Percentiles rank a stretch among this genome's conserved stretches.
phyloP scores from a whole-genome alignment of 2,797 vertebrate species.

The Bradypodion pumilum region DNA sequence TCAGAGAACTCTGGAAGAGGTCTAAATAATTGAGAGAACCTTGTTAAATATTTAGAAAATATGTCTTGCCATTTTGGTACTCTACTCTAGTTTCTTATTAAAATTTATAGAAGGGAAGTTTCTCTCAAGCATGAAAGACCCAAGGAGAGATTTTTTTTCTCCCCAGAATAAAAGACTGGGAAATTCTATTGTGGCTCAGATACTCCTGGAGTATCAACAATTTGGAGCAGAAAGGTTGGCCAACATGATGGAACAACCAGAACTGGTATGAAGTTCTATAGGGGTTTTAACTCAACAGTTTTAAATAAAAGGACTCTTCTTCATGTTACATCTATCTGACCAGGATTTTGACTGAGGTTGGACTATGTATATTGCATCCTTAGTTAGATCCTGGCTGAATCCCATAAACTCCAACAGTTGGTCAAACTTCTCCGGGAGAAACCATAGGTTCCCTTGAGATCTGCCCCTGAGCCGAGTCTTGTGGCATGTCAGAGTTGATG shows the following conservation, averaged over 20 bases:
- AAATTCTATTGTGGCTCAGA: conserved; percentile 6
- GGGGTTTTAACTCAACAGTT: not conserved
- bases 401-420: too few relatives aligned
- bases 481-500: too few relatives aligned
- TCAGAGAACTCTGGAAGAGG: conserved; percentile 47
- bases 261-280: not conserved
- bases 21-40: conserved; percentile 68
- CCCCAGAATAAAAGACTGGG: conserved; percentile 9
- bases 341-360: too few relatives aligned
- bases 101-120: conserved; percentile 60
- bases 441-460: too few relatives aligned
- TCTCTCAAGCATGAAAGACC: conserved; percentile 51
- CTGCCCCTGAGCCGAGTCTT: too few relatives aligned
- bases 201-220: not conserved
- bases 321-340: not conserved
- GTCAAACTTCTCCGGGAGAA: too few relatives aligned
- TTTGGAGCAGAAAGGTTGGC: not conserved
- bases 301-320: not conserved
- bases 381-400: too few relatives aligned
- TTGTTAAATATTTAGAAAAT: conserved; percentile 70
- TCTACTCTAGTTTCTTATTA: conserved; percentile 48
- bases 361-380: too few relatives aligned
- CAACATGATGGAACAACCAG: not conserved
- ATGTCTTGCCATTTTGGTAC: conserved; percentile 57
- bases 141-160: conserved; percentile 21